A percentile compares a stretch with the other conserved stretches of the same genome.
These are phyloP conservation scores for Notothenia rossii DNA, from an alignment of 2,113 vertebrate species.

Conservation along the genomic window DNA sequence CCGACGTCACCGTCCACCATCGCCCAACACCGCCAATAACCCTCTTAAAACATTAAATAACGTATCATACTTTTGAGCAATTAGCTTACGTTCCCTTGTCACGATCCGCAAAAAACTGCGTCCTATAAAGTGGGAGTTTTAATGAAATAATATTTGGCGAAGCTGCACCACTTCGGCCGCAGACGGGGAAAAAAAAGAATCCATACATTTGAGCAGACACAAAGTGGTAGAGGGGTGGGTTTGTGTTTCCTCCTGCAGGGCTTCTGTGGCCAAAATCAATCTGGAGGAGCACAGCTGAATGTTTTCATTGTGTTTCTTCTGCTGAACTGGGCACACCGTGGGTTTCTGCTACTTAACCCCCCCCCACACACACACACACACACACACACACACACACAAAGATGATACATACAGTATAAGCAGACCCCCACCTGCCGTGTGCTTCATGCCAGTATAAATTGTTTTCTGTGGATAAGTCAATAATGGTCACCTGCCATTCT, in stretches of 20 bases:
- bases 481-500: conserved; percentile 23
- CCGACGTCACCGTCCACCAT: conserved; percentile 70
- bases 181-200: conserved; percentile 72
- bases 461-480: conserved; percentile 46
- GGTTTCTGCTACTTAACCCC: conserved; percentile 69
- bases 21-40: conserved; percentile 23
- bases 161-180: conserved; percentile 50
- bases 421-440: conserved; percentile 42
- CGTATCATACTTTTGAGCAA: conserved; percentile 61
- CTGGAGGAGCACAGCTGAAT: conserved; percentile 81
- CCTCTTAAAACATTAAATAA: conserved; percentile 63
- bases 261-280: conserved; percentile 84
- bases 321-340: conserved; percentile 80
- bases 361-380: conserved; percentile 42
- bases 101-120: conserved; percentile 24
- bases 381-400: conserved; percentile 59
- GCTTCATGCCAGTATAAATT: conserved; percentile 34
- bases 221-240: conserved; percentile 78
- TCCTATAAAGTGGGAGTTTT: conserved; percentile 58
- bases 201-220: conserved; percentile 79
- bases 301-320: conserved; percentile 85
- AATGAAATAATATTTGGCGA: conserved; percentile 76
- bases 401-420: conserved; percentile 26
- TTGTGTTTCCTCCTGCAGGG: conserved; percentile 81
- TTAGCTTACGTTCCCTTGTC: conserved; percentile 60